These are phyloP conservation scores for Merodon equestris DNA, from an alignment of 2,888 invertebrate species.

Conservation along the genomic window DNA sequence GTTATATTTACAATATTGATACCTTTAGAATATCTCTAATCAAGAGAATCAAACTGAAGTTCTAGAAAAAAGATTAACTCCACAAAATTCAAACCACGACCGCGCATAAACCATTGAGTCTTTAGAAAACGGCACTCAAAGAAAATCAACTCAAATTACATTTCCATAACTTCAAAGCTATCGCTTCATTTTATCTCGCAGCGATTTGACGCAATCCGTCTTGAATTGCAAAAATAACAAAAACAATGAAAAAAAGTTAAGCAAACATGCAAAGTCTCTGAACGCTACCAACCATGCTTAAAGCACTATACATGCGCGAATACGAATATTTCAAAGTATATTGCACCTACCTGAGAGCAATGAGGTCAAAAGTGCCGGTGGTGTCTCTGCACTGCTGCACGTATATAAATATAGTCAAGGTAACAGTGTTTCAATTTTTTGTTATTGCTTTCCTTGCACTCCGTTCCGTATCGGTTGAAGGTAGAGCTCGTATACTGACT, in stretches of 20 bases:
- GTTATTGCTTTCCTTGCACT: constrained; percentile 11
- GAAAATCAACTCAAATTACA: constrained; percentile 55
- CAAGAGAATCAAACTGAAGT: no score
- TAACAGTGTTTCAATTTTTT: constrained; percentile 53
- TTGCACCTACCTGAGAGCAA: constrained; percentile 65
- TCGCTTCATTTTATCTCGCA: constrained; percentile 59
- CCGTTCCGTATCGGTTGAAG: background rate
- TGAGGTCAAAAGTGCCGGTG: constrained; percentile 65
- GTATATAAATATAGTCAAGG: constrained; percentile 61
- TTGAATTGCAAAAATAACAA: constrained; percentile 59
- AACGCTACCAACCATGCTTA: constrained; percentile 43
- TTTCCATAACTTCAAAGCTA: constrained; percentile 45
- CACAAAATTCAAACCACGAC: no score
- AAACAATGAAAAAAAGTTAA: no score
- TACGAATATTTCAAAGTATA: constrained; percentile 47
- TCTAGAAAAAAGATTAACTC: no score
- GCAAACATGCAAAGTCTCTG: constrained; percentile 6
- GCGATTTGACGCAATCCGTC: constrained; percentile 63
- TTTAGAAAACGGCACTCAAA: no score
- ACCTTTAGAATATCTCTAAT: no score
- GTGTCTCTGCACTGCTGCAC: constrained; percentile 47
- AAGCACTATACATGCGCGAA: constrained; percentile 30
- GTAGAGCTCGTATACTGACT: no score
- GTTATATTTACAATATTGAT: no score
- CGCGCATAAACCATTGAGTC: no score